A percentile compares a stretch with the other conserved stretches of the same genome.
These are phyloP conservation scores for Microcebus griseorufus DNA, from an alignment of 2,113 vertebrate genomes.

Conservation along the genomic window DNA sequence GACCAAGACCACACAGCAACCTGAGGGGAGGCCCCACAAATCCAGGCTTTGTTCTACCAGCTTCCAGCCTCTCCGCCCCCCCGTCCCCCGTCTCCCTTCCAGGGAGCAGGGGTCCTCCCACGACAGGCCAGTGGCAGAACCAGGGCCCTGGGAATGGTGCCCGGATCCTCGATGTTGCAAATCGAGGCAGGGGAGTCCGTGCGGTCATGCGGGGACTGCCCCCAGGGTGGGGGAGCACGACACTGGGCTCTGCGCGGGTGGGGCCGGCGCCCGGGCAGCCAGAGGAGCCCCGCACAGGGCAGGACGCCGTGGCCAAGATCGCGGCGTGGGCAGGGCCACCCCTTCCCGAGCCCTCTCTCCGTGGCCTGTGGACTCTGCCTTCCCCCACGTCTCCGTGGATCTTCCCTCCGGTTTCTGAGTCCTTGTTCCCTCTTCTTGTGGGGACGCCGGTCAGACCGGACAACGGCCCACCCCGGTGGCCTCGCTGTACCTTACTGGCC, in stretches of 20 bases:
- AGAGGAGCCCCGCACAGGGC: too few relatives aligned
- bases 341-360: not conserved
- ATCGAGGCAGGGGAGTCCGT: accelerated
- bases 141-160: not conserved
- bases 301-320: too few relatives aligned
- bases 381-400: accelerated
- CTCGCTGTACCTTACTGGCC: not conserved
- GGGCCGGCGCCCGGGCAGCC: not conserved
- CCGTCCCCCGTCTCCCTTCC: not conserved
- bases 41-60: accelerated
- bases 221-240: not conserved
- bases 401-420: accelerated
- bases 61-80: not conserved
- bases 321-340: too few relatives aligned
- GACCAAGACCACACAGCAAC: not conserved
- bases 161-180: not conserved
- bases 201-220: not conserved
- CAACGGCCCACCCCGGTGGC: not conserved
- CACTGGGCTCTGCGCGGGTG: not conserved
- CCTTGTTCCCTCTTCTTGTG: not conserved
- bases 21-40: not conserved
- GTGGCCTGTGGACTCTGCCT: not conserved
- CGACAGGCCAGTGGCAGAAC: not conserved
- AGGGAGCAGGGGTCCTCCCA: not conserved
- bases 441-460: not conserved